Conservation (phyloP, 1,140 invertebrate genomes). For the Battus philenor region DNA sequence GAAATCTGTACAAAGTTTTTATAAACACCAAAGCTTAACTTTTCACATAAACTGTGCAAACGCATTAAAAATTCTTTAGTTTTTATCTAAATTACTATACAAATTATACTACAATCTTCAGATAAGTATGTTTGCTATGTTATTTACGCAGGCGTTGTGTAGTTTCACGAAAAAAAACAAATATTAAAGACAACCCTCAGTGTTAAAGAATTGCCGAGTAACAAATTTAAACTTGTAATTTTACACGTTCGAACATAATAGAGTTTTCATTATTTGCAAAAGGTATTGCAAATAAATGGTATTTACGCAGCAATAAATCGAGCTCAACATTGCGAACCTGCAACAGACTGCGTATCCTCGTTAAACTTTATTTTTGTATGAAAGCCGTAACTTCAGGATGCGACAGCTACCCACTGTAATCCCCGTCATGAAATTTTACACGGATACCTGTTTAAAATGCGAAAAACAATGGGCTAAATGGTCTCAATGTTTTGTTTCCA, state of each 20-base stretch:
- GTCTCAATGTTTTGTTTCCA: slow-evolving; percentile 9
- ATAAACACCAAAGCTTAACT: no score
- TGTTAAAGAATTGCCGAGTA: no score
- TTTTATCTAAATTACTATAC: no score
- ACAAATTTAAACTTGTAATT: no score
- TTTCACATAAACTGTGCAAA: no score
- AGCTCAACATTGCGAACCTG: slow-evolving; percentile 55
- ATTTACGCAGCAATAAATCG: slow-evolving; percentile 58
- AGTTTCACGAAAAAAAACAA: no score
- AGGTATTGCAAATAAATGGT: slow-evolving; percentile 59
- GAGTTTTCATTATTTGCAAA: slow-evolving; percentile 35
- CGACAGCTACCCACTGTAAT: slow-evolving; percentile 51
- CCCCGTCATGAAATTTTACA: slow-evolving; percentile 50
- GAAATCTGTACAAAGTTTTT: no score
- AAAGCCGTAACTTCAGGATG: slow-evolving; percentile 61
- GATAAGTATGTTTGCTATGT: no score
- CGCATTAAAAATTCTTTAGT: no score
- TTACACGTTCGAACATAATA: slow-evolving; percentile 18
- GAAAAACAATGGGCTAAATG: slow-evolving; percentile 20
- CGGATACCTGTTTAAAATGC: slow-evolving; percentile 22
- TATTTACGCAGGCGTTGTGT: no score
- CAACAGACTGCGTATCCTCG: slow-evolving; percentile 58
- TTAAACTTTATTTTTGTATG: slow-evolving; percentile 73
- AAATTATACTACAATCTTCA: no score
- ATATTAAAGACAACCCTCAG: no score